phyloP scores from a whole-genome alignment of 2,797 vertebrate genomes.

The Mallotus villosus region DNA sequence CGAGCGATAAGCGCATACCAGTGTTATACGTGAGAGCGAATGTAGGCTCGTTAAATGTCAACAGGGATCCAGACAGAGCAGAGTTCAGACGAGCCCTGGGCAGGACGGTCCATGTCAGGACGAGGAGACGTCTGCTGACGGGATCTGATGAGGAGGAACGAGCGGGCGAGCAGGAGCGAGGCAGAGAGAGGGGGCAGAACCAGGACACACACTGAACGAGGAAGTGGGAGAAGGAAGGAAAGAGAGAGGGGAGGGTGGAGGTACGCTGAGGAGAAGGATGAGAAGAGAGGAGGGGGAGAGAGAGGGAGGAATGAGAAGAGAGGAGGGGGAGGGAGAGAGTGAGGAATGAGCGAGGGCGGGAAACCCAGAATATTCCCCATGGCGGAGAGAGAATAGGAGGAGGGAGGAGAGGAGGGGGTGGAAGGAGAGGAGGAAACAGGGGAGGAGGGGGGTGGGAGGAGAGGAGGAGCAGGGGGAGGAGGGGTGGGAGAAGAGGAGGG shows the following conservation, averaged over 20 bases:
- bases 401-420: too few relatives aligned
- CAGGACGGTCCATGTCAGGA: neutral
- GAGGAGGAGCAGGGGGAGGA: too few relatives aligned
- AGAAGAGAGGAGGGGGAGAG: neutral
- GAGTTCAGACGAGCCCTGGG: neutral
- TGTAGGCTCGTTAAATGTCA: neutral
- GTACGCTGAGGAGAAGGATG: neutral
- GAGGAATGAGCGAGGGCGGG: neutral
- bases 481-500: too few relatives aligned
- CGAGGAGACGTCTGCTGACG: constrained; percentile 10
- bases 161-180: too few relatives aligned
- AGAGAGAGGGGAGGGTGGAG: too few relatives aligned
- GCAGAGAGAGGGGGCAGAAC: too few relatives aligned
- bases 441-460: too few relatives aligned
- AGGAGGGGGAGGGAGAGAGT: neutral
- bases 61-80: neutral
- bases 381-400: neutral
- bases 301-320: neutral
- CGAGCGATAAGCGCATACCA: neutral
- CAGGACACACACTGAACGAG: too few relatives aligned
- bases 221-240: too few relatives aligned
- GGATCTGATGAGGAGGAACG: neutral
- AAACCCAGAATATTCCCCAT: neutral
- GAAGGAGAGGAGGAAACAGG: too few relatives aligned
- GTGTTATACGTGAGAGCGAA: neutral